These are phyloP conservation scores for Podotricha telesiphe DNA, from an alignment of 2,888 invertebrate genomes.

Conservation along the genomic window DNA sequence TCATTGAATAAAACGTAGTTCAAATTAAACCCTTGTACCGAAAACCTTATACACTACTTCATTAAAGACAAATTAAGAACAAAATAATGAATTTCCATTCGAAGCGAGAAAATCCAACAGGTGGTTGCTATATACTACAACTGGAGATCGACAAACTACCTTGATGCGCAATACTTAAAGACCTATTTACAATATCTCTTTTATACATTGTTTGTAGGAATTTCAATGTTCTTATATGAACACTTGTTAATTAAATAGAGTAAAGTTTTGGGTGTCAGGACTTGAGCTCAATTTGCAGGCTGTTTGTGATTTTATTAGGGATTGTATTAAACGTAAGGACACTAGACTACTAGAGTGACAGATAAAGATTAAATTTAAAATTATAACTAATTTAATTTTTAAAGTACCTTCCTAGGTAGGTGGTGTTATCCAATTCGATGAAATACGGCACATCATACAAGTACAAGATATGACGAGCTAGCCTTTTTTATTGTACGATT, in stretches of 20 bases:
- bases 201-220: background rate
- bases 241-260: conserved; percentile 27
- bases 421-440: too few relatives aligned
- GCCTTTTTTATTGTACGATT: too few relatives aligned
- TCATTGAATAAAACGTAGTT: background rate
- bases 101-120: conserved; percentile 33
- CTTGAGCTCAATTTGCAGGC: background rate
- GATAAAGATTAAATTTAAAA: too few relatives aligned
- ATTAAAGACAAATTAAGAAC: conserved; percentile 24
- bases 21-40: background rate
- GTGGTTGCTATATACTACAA: conserved; percentile 14
- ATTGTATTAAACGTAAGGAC: background rate
- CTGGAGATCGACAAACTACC: background rate
- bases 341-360: too few relatives aligned
- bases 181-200: background rate
- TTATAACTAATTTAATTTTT: too few relatives aligned
- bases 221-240: conserved; percentile 18
- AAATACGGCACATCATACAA: too few relatives aligned
- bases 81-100: conserved; percentile 23
- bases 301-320: background rate
- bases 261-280: conserved; percentile 20
- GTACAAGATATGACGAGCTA: too few relatives aligned
- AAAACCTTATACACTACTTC: conserved; percentile 22
- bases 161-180: background rate
- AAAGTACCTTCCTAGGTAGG: too few relatives aligned